Evolutionary conservation across 1,140 invertebrate genomes (phyloP).

Genomic region (Aphis gossypii): DNA sequence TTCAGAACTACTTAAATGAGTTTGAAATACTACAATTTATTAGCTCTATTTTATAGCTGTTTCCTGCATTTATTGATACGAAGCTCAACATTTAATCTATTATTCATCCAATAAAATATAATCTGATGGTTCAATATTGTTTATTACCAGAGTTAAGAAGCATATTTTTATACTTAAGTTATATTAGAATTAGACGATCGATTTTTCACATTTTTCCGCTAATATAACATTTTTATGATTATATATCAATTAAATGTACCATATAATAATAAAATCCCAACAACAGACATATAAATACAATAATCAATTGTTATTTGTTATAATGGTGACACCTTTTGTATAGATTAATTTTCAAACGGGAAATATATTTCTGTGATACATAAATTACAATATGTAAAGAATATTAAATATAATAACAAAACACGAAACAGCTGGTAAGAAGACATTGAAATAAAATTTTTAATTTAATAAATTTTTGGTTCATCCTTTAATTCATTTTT

Average conservation of each 20-base stretch:
- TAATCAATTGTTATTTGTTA: neutral
- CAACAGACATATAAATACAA: neutral
- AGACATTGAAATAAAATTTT: neutral
- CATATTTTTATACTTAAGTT: neutral
- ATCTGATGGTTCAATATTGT: neutral
- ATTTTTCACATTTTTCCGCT: neutral
- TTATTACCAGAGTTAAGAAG: neutral
- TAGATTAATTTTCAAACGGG: neutral
- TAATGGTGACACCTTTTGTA: neutral
- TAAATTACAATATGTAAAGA: neutral
- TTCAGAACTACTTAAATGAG: neutral
- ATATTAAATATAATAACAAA: neutral
- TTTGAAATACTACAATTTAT: neutral
- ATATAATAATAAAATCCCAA: neutral
- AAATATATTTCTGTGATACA: neutral
- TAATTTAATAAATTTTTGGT: neutral
- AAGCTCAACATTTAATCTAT: neutral
- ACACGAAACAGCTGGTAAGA: neutral
- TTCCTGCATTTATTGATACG: conserved; percentile 1
- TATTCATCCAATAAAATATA: neutral
- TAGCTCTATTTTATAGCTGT: neutral
- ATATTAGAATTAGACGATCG: neutral
- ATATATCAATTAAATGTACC: neutral
- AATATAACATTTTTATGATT: neutral
- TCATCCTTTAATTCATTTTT: neutral